Percentiles rank a stretch among this genome's conserved stretches.
Evolutionary conservation across 2,113 vertebrate genomes (phyloP).

Genomic region (Chlorocebus sabaeus): DNA sequence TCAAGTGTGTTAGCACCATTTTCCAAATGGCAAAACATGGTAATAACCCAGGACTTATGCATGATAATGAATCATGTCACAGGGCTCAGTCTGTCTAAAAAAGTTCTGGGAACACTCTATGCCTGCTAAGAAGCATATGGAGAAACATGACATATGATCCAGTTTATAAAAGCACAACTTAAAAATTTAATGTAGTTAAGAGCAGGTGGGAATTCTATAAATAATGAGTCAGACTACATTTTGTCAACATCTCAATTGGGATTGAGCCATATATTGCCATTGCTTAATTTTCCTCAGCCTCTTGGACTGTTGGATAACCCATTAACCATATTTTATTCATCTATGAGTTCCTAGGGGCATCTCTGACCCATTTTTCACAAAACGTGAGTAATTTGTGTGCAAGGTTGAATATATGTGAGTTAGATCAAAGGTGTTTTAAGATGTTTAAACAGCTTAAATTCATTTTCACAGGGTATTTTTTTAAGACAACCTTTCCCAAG

Average conservation of each 20-base stretch:
- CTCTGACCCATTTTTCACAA: constrained; percentile 2
- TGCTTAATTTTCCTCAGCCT: constrained; percentile 34
- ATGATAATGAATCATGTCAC: constrained; percentile 40
- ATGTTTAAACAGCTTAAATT: neutral
- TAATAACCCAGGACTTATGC: constrained; percentile 39
- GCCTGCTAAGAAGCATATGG: constrained; percentile 52
- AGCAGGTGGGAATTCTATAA: constrained; percentile 38
- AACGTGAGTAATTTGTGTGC: neutral
- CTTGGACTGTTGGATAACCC: constrained; percentile 13
- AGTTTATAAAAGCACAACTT: constrained; percentile 48
- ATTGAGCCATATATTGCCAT: neutral
- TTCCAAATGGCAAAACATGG: neutral
- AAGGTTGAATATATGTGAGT: neutral
- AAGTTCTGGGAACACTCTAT: neutral
- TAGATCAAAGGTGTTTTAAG: neutral
- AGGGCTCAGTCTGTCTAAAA: constrained; percentile 43
- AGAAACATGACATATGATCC: constrained; percentile 30
- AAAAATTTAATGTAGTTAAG: constrained; percentile 58
- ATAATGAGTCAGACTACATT: constrained; percentile 25
- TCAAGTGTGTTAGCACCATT: constrained; percentile 30
- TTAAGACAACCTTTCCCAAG: fast-evolving
- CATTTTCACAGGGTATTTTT: neutral
- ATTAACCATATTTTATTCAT: neutral
- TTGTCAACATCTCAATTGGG: constrained; percentile 6
- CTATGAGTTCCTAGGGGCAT: neutral